A percentile compares a stretch with the other conserved stretches of the same genome.
These are phyloP conservation scores for Nematostella vectensis DNA, from an alignment of 92 coral and sea anemone genomes.

Conservation along the genomic window DNA sequence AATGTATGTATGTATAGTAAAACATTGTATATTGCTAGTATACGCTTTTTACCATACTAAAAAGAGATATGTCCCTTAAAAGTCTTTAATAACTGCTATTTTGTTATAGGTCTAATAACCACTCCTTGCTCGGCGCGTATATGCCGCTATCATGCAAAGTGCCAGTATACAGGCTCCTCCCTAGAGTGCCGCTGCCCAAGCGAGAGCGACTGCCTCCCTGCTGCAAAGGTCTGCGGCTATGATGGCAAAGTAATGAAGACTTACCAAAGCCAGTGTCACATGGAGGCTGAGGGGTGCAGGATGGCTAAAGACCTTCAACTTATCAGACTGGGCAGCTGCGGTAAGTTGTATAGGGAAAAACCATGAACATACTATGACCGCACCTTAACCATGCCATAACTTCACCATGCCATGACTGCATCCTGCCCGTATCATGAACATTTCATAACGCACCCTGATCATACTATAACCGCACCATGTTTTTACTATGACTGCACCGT, in stretches of 20 bases:
- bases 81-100: too few relatives aligned
- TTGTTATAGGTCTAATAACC: conserved; percentile 38
- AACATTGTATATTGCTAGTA: too few relatives aligned
- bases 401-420: too few relatives aligned
- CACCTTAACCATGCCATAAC: too few relatives aligned
- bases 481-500: too few relatives aligned
- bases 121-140: conserved; percentile 58
- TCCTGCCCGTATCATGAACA: too few relatives aligned
- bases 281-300: conserved; percentile 80
- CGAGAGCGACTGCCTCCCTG: conserved; percentile 49
- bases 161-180: conserved; percentile 58
- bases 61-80: too few relatives aligned
- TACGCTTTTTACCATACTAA: too few relatives aligned
- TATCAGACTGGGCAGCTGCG: conserved; percentile 57
- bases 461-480: too few relatives aligned
- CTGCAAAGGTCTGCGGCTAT: conserved; percentile 56
- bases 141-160: conserved; percentile 53
- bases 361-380: neutral
- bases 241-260: conserved; percentile 57
- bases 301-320: conserved; percentile 44
- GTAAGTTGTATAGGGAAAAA: conserved; percentile 36
- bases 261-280: conserved; percentile 58
- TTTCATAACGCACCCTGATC: too few relatives aligned
- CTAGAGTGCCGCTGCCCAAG: conserved; percentile 91
- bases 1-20: too few relatives aligned